Base-by-base conservation (phyloP, 2,888 invertebrate species). In the Cosmia pyralina region DNA sequence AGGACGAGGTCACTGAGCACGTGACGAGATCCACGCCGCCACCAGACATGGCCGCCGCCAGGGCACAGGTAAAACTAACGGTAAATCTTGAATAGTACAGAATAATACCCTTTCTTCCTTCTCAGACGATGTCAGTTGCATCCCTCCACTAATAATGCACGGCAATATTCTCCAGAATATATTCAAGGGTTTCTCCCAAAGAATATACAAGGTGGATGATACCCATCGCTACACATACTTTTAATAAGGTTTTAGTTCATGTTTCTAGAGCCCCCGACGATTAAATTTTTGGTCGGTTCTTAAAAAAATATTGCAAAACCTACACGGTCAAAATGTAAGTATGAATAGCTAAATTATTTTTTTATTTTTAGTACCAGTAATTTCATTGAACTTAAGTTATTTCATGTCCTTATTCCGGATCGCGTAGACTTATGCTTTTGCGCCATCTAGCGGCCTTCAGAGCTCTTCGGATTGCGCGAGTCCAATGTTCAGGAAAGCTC, bases 1-100 rank as follows among this genome's bases (percentile, higher is more conserved):
- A 98, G 93, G 98, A 98, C 97, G 97, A 98, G 96, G 97, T 98
- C 93, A 97, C 97, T 58, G 97, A 98, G 92, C 98, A 98, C 94
- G 97, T 97, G 90, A 89, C 94, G 52, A 90, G 91, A 72, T 91
- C 92, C 84, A 90, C 93, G 50, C 93, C 93, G 79, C 91, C 93
- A 52, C 89, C 93, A 88, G 91, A 90, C 88, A 95, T 95, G 95
- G 93, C 95, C 70, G 94, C 94, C 83, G 95, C 95, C 67, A 92
- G 95, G 89, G 96, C 96, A 60, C 95, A 95, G 93, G 95, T 95
- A 88, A 60, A 70, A 53, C 59, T 77, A 5, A 78, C 78, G 75
- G 75, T 75, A 77, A 77, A 48, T 52, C 19, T 13, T 13, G 4
- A 60, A 34, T 8, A 44, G 1, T 73, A 15, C 50, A 57, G 22